These are phyloP conservation scores for Brachionus koreanus DNA, from an alignment of 1,140 invertebrate genomes.

Conservation along the genomic window DNA sequence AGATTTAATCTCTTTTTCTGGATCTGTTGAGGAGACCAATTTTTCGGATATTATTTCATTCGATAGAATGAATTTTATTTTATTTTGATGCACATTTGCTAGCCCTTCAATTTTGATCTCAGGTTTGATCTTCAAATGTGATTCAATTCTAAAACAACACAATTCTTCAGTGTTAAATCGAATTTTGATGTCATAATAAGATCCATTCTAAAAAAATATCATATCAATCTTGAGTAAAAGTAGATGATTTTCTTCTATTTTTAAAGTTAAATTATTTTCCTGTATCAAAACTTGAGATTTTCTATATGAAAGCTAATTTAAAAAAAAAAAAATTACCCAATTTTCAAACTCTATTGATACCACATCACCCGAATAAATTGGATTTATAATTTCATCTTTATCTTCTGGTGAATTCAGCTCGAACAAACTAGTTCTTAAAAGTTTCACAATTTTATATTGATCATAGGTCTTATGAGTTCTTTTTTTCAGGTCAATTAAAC, in stretches of 20 bases:
- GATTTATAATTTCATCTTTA: background rate
- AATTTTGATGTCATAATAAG: background rate
- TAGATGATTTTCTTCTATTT: background rate
- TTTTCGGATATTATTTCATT: background rate
- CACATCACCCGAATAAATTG: background rate
- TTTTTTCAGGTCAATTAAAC: slow-evolving; percentile 27
- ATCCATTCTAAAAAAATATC: background rate
- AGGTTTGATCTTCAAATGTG: background rate
- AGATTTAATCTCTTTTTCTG: background rate
- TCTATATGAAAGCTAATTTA: background rate
- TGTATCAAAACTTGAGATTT: too few relatives aligned
- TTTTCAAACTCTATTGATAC: background rate
- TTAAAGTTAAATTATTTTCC: background rate
- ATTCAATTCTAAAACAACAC: background rate
- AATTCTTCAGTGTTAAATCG: background rate
- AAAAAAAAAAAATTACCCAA: background rate
- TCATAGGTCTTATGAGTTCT: slow-evolving; percentile 26
- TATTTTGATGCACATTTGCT: background rate
- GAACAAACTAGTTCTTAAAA: background rate
- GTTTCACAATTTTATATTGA: background rate
- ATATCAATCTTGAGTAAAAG: background rate
- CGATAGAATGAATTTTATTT: background rate
- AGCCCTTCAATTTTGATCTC: background rate
- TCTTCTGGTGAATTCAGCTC: background rate
- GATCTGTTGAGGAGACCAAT: background rate